Base-by-base conservation (phyloP, 2,113 vertebrate genomes). In the Dromas ardeola region DNA sequence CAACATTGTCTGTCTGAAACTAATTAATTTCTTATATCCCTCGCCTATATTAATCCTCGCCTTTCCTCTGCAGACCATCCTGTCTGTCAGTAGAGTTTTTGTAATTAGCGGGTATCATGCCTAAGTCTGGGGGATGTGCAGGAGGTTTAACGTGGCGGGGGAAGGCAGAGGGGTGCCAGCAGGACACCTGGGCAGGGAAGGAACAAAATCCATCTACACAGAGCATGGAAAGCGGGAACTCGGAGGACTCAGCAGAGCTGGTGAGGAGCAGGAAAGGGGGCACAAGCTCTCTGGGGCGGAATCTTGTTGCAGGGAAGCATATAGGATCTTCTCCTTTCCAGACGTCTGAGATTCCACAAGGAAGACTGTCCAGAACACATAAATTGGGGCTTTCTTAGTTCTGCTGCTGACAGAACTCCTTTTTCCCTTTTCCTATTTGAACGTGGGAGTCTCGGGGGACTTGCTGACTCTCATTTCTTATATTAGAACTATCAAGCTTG, bases 1-100 rank as follows among this genome's bases (percentile, higher is more conserved):
- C 93, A 93, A 77, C 85, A 5, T 81, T 40, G 91, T 91, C 96
- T 94, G 89, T 50, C 81, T 95, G 87, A 83, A 88, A 69, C 84
- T 81, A 94, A 97, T 96, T 85, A 95, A 95, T 93, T 91, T 95
- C 91, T 96, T 88, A 87, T 82, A 77, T 43, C 47, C 53, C 47
- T 49, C 20, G 0, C 80, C 94, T 85, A 40, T 80, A 59, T 76
- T 83, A 71, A 79, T 92, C 85, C 56, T 94, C 3, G 2, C 32
- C 81, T 19, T 47, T 43, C 72, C 81, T n/a, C 69, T 18, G 0
- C 73, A 61, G 83, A 9, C 19, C 16, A 18, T n/a, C 78, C 79
- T 67, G 90, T 22, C 84, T 86, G 87, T 22, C 94, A 19, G 59
- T 2, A 9, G 78, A 66, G 83, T 8, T 77, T 67, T 11, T 49